phyloP scores from a whole-genome alignment of 1,140 invertebrate genomes.

The Mesaphorura yosii region DNA sequence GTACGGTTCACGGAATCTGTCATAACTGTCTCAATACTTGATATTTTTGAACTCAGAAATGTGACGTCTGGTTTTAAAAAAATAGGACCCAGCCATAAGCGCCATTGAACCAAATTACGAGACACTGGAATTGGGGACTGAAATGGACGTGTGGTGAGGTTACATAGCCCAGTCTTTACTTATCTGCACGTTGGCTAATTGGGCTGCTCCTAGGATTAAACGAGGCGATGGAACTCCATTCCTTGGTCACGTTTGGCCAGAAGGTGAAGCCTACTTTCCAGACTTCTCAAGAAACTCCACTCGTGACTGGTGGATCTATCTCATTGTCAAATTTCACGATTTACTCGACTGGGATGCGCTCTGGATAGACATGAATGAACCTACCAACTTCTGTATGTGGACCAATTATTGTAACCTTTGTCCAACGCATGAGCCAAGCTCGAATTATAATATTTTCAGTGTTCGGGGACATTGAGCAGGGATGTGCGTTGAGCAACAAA shows the following conservation, averaged over 20 bases:
- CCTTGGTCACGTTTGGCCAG: constrained; percentile 37
- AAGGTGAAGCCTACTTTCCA: constrained; percentile 28
- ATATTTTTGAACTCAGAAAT: background rate
- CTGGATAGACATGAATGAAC: constrained; percentile 32
- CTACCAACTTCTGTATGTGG: constrained; percentile 30
- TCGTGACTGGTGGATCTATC: constrained; percentile 21
- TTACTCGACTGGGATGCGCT: constrained; percentile 23
- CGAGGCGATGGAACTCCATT: constrained; percentile 23
- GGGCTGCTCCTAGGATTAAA: no score
- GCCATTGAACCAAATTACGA: constrained; percentile 16
- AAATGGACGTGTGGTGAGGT: constrained; percentile 32
- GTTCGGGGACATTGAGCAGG: constrained; percentile 34
- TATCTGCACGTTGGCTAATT: no score
- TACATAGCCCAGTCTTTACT: no score
- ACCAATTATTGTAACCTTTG: no score
- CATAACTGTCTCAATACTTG: background rate
- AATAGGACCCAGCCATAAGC: constrained; percentile 25
- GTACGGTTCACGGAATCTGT: no score
- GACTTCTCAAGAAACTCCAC: constrained; percentile 22
- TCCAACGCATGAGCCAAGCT: no score
- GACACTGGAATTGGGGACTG: constrained; percentile 25
- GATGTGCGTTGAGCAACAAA: constrained; percentile 25
- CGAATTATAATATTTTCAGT: no score
- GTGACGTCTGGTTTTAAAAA: background rate
- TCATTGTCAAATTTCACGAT: constrained; percentile 21